phyloP scores from a whole-genome alignment of 2,888 invertebrate genomes.

The Chymomyza amoena region DNA sequence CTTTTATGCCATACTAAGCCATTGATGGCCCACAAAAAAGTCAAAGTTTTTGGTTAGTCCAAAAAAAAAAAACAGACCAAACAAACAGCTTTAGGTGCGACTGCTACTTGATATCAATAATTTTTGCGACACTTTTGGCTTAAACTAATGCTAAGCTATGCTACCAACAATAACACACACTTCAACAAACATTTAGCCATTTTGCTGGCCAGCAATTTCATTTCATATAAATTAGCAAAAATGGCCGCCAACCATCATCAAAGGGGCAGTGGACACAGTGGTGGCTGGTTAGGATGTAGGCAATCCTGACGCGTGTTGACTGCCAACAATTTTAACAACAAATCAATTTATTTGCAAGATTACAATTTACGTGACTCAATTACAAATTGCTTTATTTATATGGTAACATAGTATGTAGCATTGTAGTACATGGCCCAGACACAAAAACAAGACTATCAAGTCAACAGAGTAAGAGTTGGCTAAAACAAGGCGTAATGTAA shows the following conservation, averaged over 20 bases:
- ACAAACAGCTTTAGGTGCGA: background rate
- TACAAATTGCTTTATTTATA: slow-evolving; percentile 58
- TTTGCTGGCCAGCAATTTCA: slow-evolving; percentile 3
- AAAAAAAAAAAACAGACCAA: too few relatives aligned
- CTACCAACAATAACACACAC: background rate
- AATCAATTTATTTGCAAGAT: slow-evolving; percentile 70
- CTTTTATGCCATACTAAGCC: background rate
- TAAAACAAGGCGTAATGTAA: slow-evolving; percentile 32
- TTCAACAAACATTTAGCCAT: background rate
- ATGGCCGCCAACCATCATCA: background rate
- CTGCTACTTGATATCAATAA: background rate
- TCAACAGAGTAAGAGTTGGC: slow-evolving; percentile 5
- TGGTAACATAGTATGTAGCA: background rate
- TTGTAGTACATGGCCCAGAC: background rate
- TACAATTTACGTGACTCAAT: slow-evolving; percentile 64
- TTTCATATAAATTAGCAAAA: slow-evolving; percentile 23
- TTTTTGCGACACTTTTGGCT: background rate
- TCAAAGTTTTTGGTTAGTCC: background rate
- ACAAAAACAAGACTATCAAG: background rate
- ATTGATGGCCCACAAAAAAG: background rate
- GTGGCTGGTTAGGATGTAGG: background rate
- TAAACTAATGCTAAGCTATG: background rate
- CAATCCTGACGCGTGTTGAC: slow-evolving; percentile 21
- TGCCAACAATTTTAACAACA: slow-evolving; percentile 55
- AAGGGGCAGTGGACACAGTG: background rate